phyloP scores from a whole-genome alignment of 1,140 invertebrate genomes.

The Paralvinella palmiformis region DNA sequence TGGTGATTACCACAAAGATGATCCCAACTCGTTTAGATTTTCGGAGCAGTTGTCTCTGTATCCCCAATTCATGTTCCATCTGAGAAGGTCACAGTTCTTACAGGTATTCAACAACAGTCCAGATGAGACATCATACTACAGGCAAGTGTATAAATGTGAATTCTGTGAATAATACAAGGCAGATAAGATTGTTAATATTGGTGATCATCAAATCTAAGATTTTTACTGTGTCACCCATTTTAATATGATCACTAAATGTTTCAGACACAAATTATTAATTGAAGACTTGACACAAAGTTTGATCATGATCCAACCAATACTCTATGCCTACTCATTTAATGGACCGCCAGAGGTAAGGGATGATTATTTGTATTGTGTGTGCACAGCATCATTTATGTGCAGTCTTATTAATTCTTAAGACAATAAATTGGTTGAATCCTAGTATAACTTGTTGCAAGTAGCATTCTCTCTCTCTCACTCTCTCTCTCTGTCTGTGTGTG shows the following conservation, averaged over 20 bases:
- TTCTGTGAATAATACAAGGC: not conserved
- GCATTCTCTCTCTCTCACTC: too few species aligned
- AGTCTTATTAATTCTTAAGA: not conserved
- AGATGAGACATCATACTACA: conserved; percentile 98
- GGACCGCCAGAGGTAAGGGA: conserved; percentile 72
- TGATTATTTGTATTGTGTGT: conserved; percentile 5
- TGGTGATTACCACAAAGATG: conserved; percentile 95
- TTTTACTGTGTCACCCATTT: too few species aligned
- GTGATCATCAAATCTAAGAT: too few species aligned
- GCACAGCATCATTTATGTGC: not conserved
- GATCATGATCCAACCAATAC: conserved; percentile 99
- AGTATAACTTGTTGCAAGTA: not conserved
- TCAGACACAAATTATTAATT: conserved; percentile 85
- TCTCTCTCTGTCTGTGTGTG: not conserved
- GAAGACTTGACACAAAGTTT: conserved; percentile 96
- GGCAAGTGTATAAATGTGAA: conserved; percentile 53
- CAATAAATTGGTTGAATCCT: not conserved
- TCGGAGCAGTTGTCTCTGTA: conserved; percentile 96
- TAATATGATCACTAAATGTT: conserved; percentile 34
- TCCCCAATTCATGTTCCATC: conserved; percentile 99
- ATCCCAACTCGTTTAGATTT: conserved; percentile 91
- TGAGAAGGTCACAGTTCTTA: conserved; percentile 95
- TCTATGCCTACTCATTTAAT: conserved; percentile 97
- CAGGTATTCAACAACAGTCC: conserved; percentile 99
- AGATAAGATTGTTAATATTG: not conserved